Evolutionary conservation across 2,113 vertebrate genomes (phyloP).

Genomic region (Hiodon alosoides): DNA sequence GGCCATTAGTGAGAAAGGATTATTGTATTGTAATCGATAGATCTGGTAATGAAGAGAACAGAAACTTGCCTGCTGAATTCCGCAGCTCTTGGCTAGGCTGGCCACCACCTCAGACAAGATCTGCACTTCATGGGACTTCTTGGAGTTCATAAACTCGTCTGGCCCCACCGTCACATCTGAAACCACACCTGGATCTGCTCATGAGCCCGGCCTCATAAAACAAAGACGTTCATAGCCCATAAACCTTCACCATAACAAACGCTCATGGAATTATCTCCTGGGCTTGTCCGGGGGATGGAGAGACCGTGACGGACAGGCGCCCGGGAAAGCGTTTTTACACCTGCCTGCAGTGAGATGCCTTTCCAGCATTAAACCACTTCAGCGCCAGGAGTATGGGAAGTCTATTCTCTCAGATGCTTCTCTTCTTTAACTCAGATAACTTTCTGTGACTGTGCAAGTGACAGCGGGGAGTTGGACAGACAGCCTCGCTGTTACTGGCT

Average conservation of each 20-base stretch:
- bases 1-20: no score
- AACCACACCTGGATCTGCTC: conserved; percentile 37
- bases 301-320: neutral
- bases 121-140: conserved; percentile 94
- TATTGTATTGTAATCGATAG: neutral
- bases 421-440: neutral
- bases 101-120: conserved; percentile 82
- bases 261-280: neutral
- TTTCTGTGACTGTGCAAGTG: no score
- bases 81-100: conserved; percentile 62
- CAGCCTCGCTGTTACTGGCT: no score
- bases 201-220: conserved; percentile 34
- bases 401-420: neutral
- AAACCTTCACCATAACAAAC: conserved; percentile 26
- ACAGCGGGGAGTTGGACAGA: no score
- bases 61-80: conserved; percentile 73
- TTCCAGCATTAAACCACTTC: conserved; percentile 28
- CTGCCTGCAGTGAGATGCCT: conserved; percentile 34
- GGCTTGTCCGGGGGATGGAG: neutral
- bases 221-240: conserved; percentile 30
- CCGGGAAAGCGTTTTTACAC: conserved; percentile 22
- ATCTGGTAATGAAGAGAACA: neutral
- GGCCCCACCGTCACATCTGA: conserved; percentile 52
- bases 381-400: neutral
- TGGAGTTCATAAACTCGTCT: conserved; percentile 89